Evolutionary conservation across 2,113 vertebrate genomes (phyloP).

Genomic region (Macrotis lagotis): DNA sequence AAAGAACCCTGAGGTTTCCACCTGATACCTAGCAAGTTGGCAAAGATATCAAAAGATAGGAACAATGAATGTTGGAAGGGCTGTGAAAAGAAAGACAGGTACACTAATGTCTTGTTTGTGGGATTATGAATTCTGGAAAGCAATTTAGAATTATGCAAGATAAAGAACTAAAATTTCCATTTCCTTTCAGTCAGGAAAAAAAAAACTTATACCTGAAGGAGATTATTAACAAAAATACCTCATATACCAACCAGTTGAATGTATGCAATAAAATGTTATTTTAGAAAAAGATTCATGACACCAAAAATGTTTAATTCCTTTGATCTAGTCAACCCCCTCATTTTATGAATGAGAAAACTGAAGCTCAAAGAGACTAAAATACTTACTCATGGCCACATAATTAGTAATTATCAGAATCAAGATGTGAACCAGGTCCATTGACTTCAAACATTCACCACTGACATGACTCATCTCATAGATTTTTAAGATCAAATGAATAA

Average conservation of each 20-base stretch:
- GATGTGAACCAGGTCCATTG: not conserved
- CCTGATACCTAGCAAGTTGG: not conserved
- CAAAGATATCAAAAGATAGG: not conserved
- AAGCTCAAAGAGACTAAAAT: not conserved
- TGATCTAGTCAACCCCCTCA: not conserved
- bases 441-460: not conserved
- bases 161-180: not conserved
- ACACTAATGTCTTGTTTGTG: not conserved
- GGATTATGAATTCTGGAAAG: not conserved
- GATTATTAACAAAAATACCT: not conserved
- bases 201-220: not conserved
- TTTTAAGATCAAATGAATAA: not conserved
- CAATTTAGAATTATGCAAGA: not conserved
- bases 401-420: not conserved
- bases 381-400: not conserved
- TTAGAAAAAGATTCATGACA: not conserved
- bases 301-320: not conserved
- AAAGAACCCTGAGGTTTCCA: no score
- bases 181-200: not conserved
- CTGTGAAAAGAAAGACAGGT: not conserved
- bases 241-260: not conserved
- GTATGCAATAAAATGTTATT: not conserved
- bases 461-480: not conserved
- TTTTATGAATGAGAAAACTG: not conserved
- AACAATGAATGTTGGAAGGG: not conserved